Percentiles rank a stretch among this genome's conserved stretches.
phyloP scores from a whole-genome alignment of 2,888 invertebrate genomes.

The Odontocolon sp. region DNA sequence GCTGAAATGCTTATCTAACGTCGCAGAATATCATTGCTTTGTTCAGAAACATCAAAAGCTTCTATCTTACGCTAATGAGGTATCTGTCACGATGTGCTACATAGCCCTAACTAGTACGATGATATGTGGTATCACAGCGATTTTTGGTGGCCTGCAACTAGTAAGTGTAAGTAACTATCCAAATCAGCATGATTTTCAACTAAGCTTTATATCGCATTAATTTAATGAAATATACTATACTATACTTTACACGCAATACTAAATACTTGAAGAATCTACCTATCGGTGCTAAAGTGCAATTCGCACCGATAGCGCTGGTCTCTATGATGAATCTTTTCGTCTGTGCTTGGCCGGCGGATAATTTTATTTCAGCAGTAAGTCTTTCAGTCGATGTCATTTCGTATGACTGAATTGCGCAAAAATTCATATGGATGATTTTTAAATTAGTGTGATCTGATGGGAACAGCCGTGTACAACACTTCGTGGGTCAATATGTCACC shows the following conservation, averaged over 20 bases:
- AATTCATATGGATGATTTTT: not conserved
- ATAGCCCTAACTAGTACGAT: not conserved
- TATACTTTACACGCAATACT: not conserved
- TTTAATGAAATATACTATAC: not conserved
- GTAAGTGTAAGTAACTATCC: conserved; percentile 7
- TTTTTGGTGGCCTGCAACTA: conserved; percentile 55
- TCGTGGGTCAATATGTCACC: not conserved
- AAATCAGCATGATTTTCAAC: no score
- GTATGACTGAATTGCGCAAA: not conserved
- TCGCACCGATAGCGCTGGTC: not conserved
- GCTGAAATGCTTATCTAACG: not conserved
- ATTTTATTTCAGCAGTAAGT: conserved; percentile 48
- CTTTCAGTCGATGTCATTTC: not conserved
- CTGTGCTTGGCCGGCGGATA: conserved; percentile 47
- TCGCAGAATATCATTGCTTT: conserved; percentile 1
- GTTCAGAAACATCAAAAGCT: conserved; percentile 36
- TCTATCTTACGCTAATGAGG: conserved; percentile 24
- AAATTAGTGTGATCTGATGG: not conserved
- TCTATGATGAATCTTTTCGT: conserved; percentile 28
- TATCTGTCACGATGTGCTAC: not conserved
- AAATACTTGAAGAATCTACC: conserved; percentile 20
- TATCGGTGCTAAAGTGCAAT: conserved; percentile 22
- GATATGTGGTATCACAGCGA: not conserved
- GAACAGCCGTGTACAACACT: not conserved
- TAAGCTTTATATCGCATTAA: not conserved